phyloP scores from a whole-genome alignment of 2,888 invertebrate genomes.

The Ochropleura plecta region DNA sequence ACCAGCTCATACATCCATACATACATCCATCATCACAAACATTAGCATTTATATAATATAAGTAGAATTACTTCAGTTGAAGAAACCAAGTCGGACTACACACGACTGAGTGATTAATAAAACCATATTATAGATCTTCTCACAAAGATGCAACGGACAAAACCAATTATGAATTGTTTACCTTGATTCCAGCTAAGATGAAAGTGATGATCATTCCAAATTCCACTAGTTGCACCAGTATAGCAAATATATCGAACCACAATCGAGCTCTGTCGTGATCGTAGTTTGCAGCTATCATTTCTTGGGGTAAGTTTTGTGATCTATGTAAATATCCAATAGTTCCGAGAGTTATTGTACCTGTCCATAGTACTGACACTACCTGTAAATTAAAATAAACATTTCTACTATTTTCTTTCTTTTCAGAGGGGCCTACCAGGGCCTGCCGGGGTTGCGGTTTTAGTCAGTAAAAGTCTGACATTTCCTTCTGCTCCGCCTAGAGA shows the following conservation, averaged over 20 bases:
- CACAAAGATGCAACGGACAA: not conserved
- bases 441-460: too few relatives aligned
- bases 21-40: too few relatives aligned
- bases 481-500: too few relatives aligned
- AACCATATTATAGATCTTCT: not conserved
- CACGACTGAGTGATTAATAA: not conserved
- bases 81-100: too few relatives aligned
- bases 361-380: slow-evolving; percentile 40
- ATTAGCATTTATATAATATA: too few relatives aligned
- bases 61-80: too few relatives aligned
- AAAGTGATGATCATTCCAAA: slow-evolving; percentile 35
- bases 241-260: not conserved
- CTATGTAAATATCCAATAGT: not conserved
- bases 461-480: too few relatives aligned
- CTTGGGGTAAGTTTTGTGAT: too few relatives aligned
- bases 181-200: slow-evolving; percentile 32
- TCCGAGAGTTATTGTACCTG: not conserved
- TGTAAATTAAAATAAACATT: slow-evolving; percentile 1
- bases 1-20: too few relatives aligned
- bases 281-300: not conserved
- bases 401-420: not conserved
- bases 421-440: too few relatives aligned
- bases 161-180: not conserved
- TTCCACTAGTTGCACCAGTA: slow-evolving; percentile 26
- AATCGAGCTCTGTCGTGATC: not conserved